Percentiles rank a stretch among this genome's conserved stretches.
Conservation (phyloP, 2,113 vertebrate species). For the Poecilia latipinna region DNA sequence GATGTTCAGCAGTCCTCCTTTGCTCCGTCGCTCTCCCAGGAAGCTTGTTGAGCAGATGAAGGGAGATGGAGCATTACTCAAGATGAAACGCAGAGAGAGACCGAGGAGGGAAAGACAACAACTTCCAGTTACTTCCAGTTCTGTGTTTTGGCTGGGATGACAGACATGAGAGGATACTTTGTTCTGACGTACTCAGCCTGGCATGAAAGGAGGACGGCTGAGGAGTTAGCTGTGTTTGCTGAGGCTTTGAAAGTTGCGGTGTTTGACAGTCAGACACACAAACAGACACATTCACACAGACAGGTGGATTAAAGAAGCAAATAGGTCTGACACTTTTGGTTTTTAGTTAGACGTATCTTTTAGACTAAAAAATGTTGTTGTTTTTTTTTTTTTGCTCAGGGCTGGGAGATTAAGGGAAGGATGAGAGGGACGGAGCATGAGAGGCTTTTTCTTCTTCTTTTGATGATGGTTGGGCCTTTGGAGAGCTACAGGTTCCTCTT, state of each 20-base stretch:
- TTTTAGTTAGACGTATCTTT: constrained; percentile 31
- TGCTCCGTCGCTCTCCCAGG: constrained; percentile 36
- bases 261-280: not conserved
- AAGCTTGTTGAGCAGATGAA: constrained; percentile 40
- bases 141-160: constrained; percentile 53
- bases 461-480: not conserved
- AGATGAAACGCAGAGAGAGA: constrained; percentile 31
- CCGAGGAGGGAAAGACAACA: constrained; percentile 21
- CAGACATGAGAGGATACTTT: constrained; percentile 50
- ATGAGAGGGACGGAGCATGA: constrained; percentile 5
- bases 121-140: constrained; percentile 36
- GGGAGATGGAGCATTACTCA: constrained; percentile 49
- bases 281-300: not conserved
- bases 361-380: constrained; percentile 9
- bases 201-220: constrained; percentile 52
- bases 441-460: not conserved
- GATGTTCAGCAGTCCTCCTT: constrained; percentile 31
- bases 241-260: constrained; percentile 39
- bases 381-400: not conserved
- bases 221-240: constrained; percentile 62
- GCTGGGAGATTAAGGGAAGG: constrained; percentile 3
- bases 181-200: constrained; percentile 41
- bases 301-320: constrained; percentile 26
- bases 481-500: constrained; percentile 8
- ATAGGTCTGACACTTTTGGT: constrained; percentile 18